Evolutionary conservation across 2,113 vertebrate genomes (phyloP).

Genomic region (Phalacrocorax pelagicus): DNA sequence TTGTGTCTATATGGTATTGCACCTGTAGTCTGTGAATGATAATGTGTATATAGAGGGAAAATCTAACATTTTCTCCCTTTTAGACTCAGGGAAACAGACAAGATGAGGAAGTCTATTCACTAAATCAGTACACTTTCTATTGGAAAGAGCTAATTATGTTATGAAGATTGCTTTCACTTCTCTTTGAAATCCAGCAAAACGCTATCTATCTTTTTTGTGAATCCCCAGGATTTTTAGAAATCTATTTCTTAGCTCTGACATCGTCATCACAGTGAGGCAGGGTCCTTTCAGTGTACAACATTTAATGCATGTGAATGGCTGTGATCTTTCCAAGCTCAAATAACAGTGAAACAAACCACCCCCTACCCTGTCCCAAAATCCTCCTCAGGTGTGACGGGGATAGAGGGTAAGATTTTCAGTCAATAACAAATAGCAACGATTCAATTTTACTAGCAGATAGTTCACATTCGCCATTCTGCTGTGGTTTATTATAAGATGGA

Average conservation of each 20-base stretch:
- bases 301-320: background rate
- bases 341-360: background rate
- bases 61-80: background rate
- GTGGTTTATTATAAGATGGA: background rate
- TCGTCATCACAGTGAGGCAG: background rate
- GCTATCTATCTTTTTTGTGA: background rate
- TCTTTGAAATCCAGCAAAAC: background rate
- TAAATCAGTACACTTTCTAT: background rate
- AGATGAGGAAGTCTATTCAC: background rate
- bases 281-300: background rate
- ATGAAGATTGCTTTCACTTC: background rate
- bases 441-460: background rate
- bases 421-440: background rate
- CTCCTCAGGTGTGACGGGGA: background rate
- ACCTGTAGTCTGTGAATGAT: background rate
- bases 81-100: background rate
- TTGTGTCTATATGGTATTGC: background rate
- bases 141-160: background rate
- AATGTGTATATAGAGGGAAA: background rate
- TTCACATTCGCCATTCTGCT: background rate
- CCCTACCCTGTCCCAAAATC: background rate
- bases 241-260: background rate
- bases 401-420: background rate
- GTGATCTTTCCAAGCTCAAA: background rate
- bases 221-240: background rate